A percentile compares a stretch with the other conserved stretches of the same genome.
phyloP scores from a whole-genome alignment of 2,888 invertebrate species.

The Resseliella maxima region DNA sequence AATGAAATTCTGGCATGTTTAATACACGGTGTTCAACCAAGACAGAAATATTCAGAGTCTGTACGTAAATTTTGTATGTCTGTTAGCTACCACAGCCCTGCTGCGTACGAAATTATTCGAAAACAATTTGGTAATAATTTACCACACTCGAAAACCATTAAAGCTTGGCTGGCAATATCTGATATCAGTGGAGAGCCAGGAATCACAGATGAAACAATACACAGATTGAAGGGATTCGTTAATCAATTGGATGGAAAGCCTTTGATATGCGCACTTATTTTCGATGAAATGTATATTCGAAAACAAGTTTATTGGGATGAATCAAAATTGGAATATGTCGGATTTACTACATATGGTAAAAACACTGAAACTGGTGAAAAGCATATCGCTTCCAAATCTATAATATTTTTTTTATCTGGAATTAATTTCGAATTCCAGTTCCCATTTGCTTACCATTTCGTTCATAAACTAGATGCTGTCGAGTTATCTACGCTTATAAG shows the following conservation, averaged over 20 bases:
- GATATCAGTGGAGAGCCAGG: neutral
- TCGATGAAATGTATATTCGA: neutral
- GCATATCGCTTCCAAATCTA: neutral
- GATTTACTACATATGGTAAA: neutral
- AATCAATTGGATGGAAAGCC: neutral
- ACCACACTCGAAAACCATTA: neutral
- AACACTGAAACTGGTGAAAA: neutral
- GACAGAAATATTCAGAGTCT: neutral
- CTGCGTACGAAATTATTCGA: neutral
- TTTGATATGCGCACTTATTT: neutral
- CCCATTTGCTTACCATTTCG: neutral
- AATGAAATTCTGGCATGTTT: conserved; percentile 12
- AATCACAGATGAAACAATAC: neutral
- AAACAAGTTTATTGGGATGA: conserved; percentile 4
- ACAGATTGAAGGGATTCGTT: neutral
- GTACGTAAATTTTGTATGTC: neutral
- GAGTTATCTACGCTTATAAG: neutral
- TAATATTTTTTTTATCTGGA: neutral
- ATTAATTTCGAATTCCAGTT: neutral
- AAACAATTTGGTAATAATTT: neutral
- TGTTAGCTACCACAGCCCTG: neutral
- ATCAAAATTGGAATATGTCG: neutral
- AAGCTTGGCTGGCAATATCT: neutral
- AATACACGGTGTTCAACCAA: neutral
- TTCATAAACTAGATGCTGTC: neutral